Conservation (phyloP, 2,113 vertebrate species). For the Pterocles orientalis region DNA sequence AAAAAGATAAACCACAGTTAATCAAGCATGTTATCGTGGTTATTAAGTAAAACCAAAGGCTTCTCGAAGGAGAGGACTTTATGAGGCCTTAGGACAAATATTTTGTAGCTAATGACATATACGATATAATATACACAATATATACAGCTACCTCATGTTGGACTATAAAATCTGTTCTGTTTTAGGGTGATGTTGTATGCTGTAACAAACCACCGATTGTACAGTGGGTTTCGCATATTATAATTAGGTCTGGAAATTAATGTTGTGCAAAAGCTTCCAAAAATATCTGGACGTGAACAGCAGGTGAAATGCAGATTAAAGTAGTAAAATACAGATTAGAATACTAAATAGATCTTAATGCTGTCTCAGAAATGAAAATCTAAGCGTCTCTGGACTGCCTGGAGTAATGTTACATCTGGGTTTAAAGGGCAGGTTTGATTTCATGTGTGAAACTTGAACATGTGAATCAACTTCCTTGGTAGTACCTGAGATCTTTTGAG, state of each 20-base stretch:
- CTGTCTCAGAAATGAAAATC: background rate
- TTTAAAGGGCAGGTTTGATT: background rate
- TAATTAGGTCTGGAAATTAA: background rate
- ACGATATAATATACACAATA: background rate
- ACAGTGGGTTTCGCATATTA: background rate
- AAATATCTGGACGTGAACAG: constrained; percentile 27
- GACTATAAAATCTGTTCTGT: background rate
- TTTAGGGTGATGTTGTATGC: background rate
- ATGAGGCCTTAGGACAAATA: background rate
- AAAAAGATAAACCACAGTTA: background rate
- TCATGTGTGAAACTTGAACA: background rate
- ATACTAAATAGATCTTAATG: background rate
- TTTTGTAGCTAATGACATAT: background rate
- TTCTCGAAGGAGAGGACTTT: background rate
- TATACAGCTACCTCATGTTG: background rate
- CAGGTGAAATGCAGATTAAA: constrained; percentile 20
- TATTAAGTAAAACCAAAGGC: background rate
- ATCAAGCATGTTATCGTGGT: background rate
- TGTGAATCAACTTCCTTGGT: background rate
- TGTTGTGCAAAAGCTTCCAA: background rate
- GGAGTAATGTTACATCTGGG: background rate
- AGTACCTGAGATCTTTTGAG: background rate
- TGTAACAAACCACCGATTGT: background rate
- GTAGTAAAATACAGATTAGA: constrained; percentile 1
- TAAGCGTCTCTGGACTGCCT: background rate